Base-by-base conservation (phyloP, 1,140 invertebrate genomes). In the Heterodera carotae region DNA sequence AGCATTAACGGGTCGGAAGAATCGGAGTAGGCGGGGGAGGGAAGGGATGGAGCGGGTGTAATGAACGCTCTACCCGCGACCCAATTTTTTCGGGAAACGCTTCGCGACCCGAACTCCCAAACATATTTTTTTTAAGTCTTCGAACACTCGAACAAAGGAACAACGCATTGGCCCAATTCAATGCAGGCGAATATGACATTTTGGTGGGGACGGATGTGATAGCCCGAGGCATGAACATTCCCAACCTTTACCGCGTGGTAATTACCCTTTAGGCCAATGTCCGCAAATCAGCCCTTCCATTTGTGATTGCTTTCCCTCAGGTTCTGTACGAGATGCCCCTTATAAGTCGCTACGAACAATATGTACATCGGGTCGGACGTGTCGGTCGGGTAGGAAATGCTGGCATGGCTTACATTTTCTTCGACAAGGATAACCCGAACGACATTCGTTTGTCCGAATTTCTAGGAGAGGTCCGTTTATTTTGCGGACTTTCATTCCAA, bases 301-400 rank as follows among this genome's bases (percentile, higher is more conserved):
- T n/a, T n/a, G n/a, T n/a, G n/a, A n/a, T n/a, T n/a, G n/a, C n/a
- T n/a, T n/a, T n/a, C n/a, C n/a, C n/a, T n/a, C n/a, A 76, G 75
- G 56, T 76, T 59, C 18, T 75, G 25, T 75, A 76, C 53, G 75
- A 70, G 29, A 31, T 76, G 36, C 75, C 70, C 4, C 70, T 29
- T 2, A n/a, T 29, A 25, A 18, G 48, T 33, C 70, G 53, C 34
- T 68, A 59, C 39, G 31, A 76, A 36, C 53, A 94, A n/a, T 98
- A 98, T 84, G 93, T 98, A 80, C 96, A 99, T 89, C 91, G 93
- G 82, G 92, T 94, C 83, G 93, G 92, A 91, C 89, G 96, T 76
- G 96, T 96, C 1, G 96, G 96, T 5, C 89, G 96, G 82, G 95
- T 95, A 15, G 83, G 83, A 8, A 73, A 94, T 94, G 12, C 90